Conservation (phyloP, 2,888 invertebrate species). For the Platycheirus albimanus region DNA sequence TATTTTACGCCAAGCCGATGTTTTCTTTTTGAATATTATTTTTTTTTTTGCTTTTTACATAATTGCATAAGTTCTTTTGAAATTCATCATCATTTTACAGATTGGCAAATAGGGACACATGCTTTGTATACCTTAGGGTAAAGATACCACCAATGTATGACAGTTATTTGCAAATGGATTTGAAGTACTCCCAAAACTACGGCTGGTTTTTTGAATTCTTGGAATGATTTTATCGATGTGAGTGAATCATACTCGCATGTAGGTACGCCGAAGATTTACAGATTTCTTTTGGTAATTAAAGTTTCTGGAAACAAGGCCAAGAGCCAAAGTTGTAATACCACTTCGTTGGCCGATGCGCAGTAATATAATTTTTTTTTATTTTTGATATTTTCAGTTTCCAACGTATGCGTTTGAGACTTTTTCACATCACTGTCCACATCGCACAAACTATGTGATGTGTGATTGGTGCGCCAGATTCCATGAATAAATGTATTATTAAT, state of each 20-base stretch:
- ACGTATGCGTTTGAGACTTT: conserved; percentile 16
- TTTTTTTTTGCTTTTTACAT: conserved; percentile 21
- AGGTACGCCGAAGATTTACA: background rate
- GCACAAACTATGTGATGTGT: background rate
- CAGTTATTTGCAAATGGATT: background rate
- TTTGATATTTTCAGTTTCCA: background rate
- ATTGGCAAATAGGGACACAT: conserved; percentile 25
- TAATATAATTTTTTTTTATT: background rate
- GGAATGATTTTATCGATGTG: background rate
- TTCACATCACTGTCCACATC: conserved; percentile 28
- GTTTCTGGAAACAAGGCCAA: conserved; percentile 51
- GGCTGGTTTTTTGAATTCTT: background rate
- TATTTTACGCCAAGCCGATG: conserved; percentile 41
- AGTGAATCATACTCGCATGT: conserved; percentile 32
- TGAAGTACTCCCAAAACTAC: no score
- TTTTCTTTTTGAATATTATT: conserved; percentile 26
- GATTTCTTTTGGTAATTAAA: conserved; percentile 29
- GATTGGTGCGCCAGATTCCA: conserved; percentile 62
- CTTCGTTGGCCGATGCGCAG: conserved; percentile 15
- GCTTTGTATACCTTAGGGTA: conserved; percentile 1
- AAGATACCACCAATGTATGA: background rate
- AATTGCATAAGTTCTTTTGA: conserved; percentile 36
- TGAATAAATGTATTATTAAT: conserved; percentile 69
- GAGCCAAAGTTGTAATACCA: conserved; percentile 50
- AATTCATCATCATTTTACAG: conserved; percentile 18